Base-by-base conservation (phyloP, 2,113 vertebrate species). In the Trichomycterus rosablanca region DNA sequence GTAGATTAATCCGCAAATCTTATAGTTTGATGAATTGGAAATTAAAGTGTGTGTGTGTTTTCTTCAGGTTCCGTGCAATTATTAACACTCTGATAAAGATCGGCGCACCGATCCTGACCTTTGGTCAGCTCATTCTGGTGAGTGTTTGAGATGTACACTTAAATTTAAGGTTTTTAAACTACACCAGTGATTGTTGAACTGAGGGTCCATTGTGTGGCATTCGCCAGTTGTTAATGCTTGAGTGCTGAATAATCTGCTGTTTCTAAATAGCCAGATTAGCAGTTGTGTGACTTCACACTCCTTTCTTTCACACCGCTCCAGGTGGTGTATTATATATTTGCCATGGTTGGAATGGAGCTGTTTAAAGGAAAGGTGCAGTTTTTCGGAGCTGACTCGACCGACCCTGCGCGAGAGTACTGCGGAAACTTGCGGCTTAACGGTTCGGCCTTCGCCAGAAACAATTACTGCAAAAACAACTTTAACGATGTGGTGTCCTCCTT, bases 391-490 rank as follows among this genome's bases (percentile, higher is more conserved):
- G 74, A 70, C 51, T 74, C 80, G 0, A 74, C 63, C 0, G 59
- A 81, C 10, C 85, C 88, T 0, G 66, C 67, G 0, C 74, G 76
- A 2, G 39, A 61, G 19, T 87, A 77, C 15, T 98, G 95, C 2
- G 92, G 95, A 8, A 93, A 95, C 66, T 20, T 67, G 0, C 81
- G 85, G 24, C 79, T 98, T 23, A 85, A 82, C 4, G 84, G 78
- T 2, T 84, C 89, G 0, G 58, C 73, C 0, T 97, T 97, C 57
- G 91, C 91, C 9, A 78, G 75, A 8, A 81, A 79, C 42, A 83
- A 82, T 69, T 97, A 97, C 78, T 98, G 94, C 86, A 94, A 84
- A 72, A 97, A 96, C 83, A 97, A 97, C 80, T 97, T 97, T 84
- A 97, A 93, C 5, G 14, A 94, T 56, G 82, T 95, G 0, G 78